A percentile compares a stretch with the other conserved stretches of the same genome.
phyloP scores from a whole-genome alignment of 2,888 invertebrate genomes.

The Habroteleia sp. region DNA sequence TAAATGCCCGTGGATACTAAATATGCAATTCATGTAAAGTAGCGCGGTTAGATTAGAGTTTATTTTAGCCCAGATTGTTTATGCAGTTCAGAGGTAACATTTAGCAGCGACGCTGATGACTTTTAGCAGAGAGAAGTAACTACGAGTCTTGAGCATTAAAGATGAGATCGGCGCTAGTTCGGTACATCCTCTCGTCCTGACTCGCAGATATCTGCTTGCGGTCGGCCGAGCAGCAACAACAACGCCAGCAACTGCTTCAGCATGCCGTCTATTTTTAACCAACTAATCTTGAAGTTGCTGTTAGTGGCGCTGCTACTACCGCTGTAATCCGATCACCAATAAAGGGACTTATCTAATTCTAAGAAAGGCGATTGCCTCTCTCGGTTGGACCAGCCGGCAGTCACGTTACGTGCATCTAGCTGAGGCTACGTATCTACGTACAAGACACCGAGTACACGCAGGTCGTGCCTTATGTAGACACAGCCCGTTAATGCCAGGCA shows the following conservation, averaged over 20 bases:
- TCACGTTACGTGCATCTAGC: conserved; percentile 64
- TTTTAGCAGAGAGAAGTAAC: conserved; percentile 32
- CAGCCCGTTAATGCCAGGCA: conserved; percentile 60
- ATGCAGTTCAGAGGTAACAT: conserved; percentile 45
- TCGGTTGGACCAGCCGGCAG: conserved; percentile 62
- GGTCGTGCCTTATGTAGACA: conserved; percentile 65
- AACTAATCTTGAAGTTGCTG: conserved; percentile 75
- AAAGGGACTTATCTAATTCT: conserved; percentile 76
- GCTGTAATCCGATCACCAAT: conserved; percentile 75
- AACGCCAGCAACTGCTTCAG: conserved; percentile 56
- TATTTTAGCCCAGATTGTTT: conserved; percentile 35
- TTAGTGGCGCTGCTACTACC: conserved; percentile 65
- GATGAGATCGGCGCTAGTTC: conserved; percentile 56
- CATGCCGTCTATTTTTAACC: conserved; percentile 72
- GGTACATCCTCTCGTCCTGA: conserved; percentile 47
- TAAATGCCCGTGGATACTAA: conserved; percentile 29
- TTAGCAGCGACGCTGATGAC: conserved; percentile 45
- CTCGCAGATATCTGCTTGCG: conserved; percentile 45
- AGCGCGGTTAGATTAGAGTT: conserved; percentile 21
- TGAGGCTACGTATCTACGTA: conserved; percentile 61
- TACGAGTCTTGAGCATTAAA: conserved; percentile 40
- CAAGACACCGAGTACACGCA: conserved; percentile 65
- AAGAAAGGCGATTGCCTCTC: conserved; percentile 73
- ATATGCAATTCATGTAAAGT: conserved; percentile 48
- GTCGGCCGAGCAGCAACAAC: conserved; percentile 39